Percentiles rank a stretch among this genome's conserved stretches.
phyloP scores from a whole-genome alignment of 1,140 invertebrate species.

The Saccostrea echinata region DNA sequence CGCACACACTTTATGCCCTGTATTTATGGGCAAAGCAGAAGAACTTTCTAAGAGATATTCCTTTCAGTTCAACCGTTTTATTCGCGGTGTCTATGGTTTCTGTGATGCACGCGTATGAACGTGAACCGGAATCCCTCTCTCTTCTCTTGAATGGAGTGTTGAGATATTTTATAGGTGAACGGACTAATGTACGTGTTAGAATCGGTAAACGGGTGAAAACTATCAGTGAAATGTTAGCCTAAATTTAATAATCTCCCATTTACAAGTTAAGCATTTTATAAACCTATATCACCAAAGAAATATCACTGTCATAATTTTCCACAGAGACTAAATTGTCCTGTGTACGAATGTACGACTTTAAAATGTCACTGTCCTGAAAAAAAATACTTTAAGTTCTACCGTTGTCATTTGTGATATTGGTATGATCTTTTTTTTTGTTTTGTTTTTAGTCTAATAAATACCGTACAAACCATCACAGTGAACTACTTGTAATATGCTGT shows the following conservation, averaged over 20 bases:
- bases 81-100: slow-evolving; percentile 71
- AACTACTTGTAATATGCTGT: too few relatives aligned
- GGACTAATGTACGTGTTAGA: slow-evolving; percentile 52
- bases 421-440: too few relatives aligned
- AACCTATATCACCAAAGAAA: too few relatives aligned
- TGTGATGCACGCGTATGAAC: slow-evolving; percentile 75
- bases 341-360: too few relatives aligned
- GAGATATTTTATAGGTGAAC: slow-evolving; percentile 68
- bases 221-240: slow-evolving; percentile 52
- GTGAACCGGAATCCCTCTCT: slow-evolving; percentile 70
- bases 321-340: too few relatives aligned
- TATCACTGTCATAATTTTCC: too few relatives aligned
- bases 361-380: too few relatives aligned
- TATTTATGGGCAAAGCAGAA: slow-evolving; percentile 62
- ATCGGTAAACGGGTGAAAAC: slow-evolving; percentile 35
- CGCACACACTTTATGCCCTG: slow-evolving; percentile 67
- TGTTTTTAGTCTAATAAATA: too few relatives aligned
- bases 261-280: too few relatives aligned
- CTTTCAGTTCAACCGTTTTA: slow-evolving; percentile 63
- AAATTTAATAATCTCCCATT: neutral
- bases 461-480: too few relatives aligned
- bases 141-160: slow-evolving; percentile 68
- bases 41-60: slow-evolving; percentile 55
- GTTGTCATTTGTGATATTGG: too few relatives aligned
- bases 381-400: too few relatives aligned